Base-by-base conservation (phyloP, 2,888 invertebrate genomes). In the Auanema freiburgensis region DNA sequence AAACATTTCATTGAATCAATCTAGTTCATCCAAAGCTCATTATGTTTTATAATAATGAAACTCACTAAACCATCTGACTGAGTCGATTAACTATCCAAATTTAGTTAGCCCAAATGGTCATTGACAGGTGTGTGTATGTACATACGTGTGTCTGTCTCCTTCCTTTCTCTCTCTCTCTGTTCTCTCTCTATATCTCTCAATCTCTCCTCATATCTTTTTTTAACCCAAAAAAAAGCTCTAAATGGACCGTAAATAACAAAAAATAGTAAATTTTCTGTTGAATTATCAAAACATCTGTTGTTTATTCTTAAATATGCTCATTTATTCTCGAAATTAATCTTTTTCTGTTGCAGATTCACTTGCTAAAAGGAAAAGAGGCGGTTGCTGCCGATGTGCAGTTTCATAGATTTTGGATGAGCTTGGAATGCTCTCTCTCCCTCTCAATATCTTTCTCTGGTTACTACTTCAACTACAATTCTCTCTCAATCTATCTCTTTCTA, bases 361-460 rank as follows among this genome's bases (percentile, higher is more conserved):
- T 33, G 71, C 77, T 52, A 81, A 82, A 67, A 73, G 79, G 24
- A 82, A 82, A 71, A 67, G 74, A 21, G 70, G 78, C 33, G 64
- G 73, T 25, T 82, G 82, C 62, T 78, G 80, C 66, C 77, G 79
- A 41, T 82, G 82, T 66, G 67, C 71, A 40, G 67, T 80, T 14
- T 62, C 62, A 16, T 62, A 21, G 44, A 23, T 33, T 33, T 33
- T 33, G 33, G 33, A 33, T 33, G 33, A 33, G 33, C 33, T 33
- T 33, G 33, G 33, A 33, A 33, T 33, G 33, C 33, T 33, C 33
- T 50, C 24, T 46, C 43, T 46, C 41, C 41, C 50, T 41, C 59
- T 49, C 8, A 14, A 5, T 5, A 3, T 33, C 33, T 33, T 8
- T 33, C 33, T 33, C 33, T 33, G 4, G 3, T 8, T 33, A 3